Conservation (phyloP, 1,140 invertebrate species). For the Pachyrhynchus sulphureomaculatus region DNA sequence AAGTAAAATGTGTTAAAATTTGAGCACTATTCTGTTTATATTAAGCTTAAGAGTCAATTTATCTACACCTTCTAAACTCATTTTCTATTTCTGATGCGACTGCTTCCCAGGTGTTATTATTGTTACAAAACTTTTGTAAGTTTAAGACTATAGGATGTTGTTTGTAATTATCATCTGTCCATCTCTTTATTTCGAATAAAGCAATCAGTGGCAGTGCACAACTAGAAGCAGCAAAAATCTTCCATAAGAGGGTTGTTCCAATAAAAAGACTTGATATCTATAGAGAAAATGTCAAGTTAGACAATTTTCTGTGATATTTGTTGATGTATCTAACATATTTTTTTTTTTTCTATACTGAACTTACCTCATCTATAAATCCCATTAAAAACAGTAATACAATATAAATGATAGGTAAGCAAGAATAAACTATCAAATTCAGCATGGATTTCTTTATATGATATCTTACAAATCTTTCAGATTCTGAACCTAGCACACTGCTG, state of each 20-base stretch:
- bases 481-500: constrained; percentile 63
- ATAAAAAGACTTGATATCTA: constrained; percentile 33
- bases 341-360: not conserved
- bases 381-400: constrained; percentile 58
- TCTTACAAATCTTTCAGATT: constrained; percentile 67
- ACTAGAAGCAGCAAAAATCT: constrained; percentile 32
- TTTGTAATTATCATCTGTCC: constrained; percentile 68
- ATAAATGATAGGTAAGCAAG: constrained; percentile 69
- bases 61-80: constrained; percentile 77
- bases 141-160: constrained; percentile 74
- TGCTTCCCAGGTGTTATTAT: constrained; percentile 62
- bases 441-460: constrained; percentile 72
- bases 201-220: constrained; percentile 51
- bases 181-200: constrained; percentile 57
- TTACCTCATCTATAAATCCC: constrained; percentile 52
- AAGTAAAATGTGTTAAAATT: not conserved
- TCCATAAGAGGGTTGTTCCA: constrained; percentile 44
- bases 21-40: too few species aligned
- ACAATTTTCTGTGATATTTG: too few species aligned
- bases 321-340: too few species aligned
- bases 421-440: constrained; percentile 67
- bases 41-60: too few species aligned
- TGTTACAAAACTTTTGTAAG: constrained; percentile 64
- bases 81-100: constrained; percentile 73
- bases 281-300: too few species aligned